A percentile compares a stretch with the other conserved stretches of the same genome.
phyloP scores from a whole-genome alignment of 2,888 invertebrate species.

The Leucozona laternaria region DNA sequence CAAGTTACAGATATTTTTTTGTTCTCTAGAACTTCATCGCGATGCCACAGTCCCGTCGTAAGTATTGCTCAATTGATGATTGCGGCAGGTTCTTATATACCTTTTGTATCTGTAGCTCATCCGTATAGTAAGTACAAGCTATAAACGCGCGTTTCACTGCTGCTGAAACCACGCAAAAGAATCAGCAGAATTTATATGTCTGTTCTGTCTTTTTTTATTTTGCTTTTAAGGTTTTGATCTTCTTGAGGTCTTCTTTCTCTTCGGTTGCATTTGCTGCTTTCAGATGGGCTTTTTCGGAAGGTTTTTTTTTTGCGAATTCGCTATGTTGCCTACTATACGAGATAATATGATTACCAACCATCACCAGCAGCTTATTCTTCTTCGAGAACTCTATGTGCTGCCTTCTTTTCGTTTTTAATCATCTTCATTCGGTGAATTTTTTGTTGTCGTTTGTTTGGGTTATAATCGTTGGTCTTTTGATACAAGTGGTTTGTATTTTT shows the following conservation, averaged over 20 bases:
- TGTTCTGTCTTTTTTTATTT: slow-evolving; percentile 16
- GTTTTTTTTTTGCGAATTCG: slow-evolving; percentile 59
- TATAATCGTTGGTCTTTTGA: slow-evolving; percentile 7
- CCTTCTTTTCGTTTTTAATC: slow-evolving; percentile 19
- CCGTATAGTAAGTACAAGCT: slow-evolving; percentile 33
- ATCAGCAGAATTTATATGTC: slow-evolving; percentile 56
- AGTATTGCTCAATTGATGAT: slow-evolving; percentile 79
- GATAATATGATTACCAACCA: slow-evolving; percentile 40
- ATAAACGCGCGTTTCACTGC: slow-evolving; percentile 29
- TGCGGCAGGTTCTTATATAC: slow-evolving; percentile 80
- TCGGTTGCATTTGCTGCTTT: slow-evolving; percentile 43
- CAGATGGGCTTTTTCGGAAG: slow-evolving; percentile 9
- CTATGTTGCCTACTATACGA: slow-evolving; percentile 44
- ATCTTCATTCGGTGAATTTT: slow-evolving; percentile 36
- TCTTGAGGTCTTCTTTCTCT: slow-evolving; percentile 66
- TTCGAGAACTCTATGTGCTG: slow-evolving; percentile 17
- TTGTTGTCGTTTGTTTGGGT: slow-evolving; percentile 23
- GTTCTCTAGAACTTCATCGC: slow-evolving; percentile 77
- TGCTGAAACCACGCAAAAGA: slow-evolving; percentile 61
- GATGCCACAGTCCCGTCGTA: slow-evolving; percentile 77
- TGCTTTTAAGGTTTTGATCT: slow-evolving; percentile 50
- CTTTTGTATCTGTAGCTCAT: slow-evolving; percentile 76
- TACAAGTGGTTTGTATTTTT: slow-evolving; percentile 11
- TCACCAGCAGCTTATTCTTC: neutral
- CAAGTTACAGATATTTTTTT: slow-evolving; percentile 43